These are phyloP conservation scores for Shargacucullia verbasci DNA, from an alignment of 2,888 invertebrate genomes.

Conservation along the genomic window DNA sequence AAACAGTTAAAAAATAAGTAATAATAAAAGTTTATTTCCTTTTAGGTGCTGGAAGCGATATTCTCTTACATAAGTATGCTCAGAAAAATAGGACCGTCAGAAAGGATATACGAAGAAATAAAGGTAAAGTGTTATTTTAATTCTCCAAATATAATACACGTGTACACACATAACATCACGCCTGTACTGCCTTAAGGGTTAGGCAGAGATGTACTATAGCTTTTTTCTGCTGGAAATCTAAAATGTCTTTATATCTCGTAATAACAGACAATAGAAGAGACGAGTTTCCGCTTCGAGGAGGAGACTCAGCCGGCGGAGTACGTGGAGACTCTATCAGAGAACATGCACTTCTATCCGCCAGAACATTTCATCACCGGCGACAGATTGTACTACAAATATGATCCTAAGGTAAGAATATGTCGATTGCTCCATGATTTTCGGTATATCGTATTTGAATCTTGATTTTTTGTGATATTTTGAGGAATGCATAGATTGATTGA, in stretches of 20 bases:
- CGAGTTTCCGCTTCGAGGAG: conserved; percentile 91
- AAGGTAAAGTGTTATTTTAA: conserved; percentile 65
- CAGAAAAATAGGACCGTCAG: conserved; percentile 90
- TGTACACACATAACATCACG: too few relatives aligned
- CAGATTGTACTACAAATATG: conserved; percentile 93
- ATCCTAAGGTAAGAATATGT: conserved; percentile 88
- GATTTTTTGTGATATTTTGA: too few relatives aligned
- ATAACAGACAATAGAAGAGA: conserved; percentile 91
- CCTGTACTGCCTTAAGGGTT: too few relatives aligned
- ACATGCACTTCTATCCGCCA: conserved; percentile 94
- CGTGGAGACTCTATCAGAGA: conserved; percentile 93
- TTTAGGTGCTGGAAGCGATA: conserved; percentile 92
- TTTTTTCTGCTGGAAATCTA: too few relatives aligned
- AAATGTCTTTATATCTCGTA: conserved; percentile 2
- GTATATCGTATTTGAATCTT: too few relatives aligned
- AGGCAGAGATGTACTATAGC: too few relatives aligned
- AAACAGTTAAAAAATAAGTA: too few relatives aligned
- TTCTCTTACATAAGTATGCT: conserved; percentile 95
- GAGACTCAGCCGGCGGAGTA: conserved; percentile 93
- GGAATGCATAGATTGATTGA: too few relatives aligned
- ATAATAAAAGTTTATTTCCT: conserved; percentile 1
- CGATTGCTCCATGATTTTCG: too few relatives aligned
- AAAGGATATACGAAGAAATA: conserved; percentile 92
- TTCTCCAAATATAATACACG: too few relatives aligned
- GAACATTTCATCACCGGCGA: conserved; percentile 94